Evolutionary conservation across 1,140 invertebrate genomes (phyloP), one percentile per base, ranked within the genome.

Genomic region (Drosophila nebulosa): DNA sequence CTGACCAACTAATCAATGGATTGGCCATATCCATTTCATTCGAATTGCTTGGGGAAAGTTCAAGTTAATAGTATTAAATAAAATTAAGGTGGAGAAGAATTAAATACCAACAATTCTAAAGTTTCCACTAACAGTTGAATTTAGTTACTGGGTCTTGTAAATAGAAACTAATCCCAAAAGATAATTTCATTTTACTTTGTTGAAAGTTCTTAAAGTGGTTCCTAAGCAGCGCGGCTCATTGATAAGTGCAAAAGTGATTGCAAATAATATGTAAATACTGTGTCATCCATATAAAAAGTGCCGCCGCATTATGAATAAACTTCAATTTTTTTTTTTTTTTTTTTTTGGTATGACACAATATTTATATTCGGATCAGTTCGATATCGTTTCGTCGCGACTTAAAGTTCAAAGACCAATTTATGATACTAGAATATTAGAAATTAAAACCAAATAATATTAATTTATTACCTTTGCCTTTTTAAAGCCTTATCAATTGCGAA

Each of bases 381-480:
- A 53, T 53, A 53, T n/a, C 21, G 12, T 14, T n/a, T 53, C 7
- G 1, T 3, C 26, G 14, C 26, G 14, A 26, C 12, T 27, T 53
- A 53, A 53, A 53, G 26, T 53, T 53, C 51, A 26, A 26, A 53
- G 12, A 53, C 26, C 39, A 46, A 46, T 46, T 46, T 46, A 46
- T 46, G 39, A 46, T 46, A 46, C 39, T 46, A 46, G 39, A 46
- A 46, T 46, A 46, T 46, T 21, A 46, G 16, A 46, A 46, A 46
- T 46, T 46, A 46, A 46, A 46, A 46, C 4, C 14, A n/a, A 30
- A 53, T 26, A 27, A 53, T 56, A 64, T 74, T 60, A 74, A 74
- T 64, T 58, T 67, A 65, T 68, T 70, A 65, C 69, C 70, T n/a
- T n/a, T 67, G 62, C 21, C 68, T 59, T 55, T 75, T 55, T 75